Evolutionary conservation across 92 coral and sea anemone genomes (phyloP).

Genomic region (Galaxea fascicularis): DNA sequence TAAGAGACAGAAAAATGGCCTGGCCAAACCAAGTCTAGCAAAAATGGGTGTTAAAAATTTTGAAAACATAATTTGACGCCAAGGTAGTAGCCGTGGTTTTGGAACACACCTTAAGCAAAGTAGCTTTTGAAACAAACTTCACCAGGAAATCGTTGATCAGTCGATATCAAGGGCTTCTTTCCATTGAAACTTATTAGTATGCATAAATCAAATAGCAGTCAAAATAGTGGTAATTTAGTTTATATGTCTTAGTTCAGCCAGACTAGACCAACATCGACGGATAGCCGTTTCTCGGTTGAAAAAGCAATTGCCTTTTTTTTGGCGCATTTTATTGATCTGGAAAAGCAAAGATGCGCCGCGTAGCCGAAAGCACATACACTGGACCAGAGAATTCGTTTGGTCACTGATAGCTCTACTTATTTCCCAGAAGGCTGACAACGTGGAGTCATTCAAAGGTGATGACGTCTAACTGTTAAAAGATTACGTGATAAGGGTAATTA

Average conservation of each 20-base stretch:
- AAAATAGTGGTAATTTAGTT: constrained; percentile 40
- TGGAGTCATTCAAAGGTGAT: constrained; percentile 39
- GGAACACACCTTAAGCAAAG: not conserved
- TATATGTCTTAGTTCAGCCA: constrained; percentile 19
- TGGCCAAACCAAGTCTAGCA: too few species aligned
- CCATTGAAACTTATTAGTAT: not conserved
- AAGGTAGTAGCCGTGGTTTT: not conserved
- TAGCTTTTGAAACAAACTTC: constrained; percentile 4
- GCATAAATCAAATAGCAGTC: constrained; percentile 34
- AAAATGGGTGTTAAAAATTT: too few species aligned
- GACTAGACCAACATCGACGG: not conserved
- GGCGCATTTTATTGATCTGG: constrained; percentile 25
- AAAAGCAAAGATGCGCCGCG: constrained; percentile 47
- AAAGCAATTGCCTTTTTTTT: constrained; percentile 8
- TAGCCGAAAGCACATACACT: not conserved
- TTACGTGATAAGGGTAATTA: constrained; percentile 40
- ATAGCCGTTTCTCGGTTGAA: constrained; percentile 26
- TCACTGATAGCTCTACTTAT: not conserved
- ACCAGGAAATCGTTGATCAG: not conserved
- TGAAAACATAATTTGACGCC: not conserved
- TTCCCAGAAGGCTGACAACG: constrained; percentile 23
- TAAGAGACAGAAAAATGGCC: too few species aligned
- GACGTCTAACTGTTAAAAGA: constrained; percentile 39
- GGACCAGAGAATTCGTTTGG: constrained; percentile 9
- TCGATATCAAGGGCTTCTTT: not conserved